Percentiles rank a stretch among this genome's conserved stretches.
Evolutionary conservation across 2,797 vertebrate genomes (phyloP).

Genomic region (Taenioides sp.): DNA sequence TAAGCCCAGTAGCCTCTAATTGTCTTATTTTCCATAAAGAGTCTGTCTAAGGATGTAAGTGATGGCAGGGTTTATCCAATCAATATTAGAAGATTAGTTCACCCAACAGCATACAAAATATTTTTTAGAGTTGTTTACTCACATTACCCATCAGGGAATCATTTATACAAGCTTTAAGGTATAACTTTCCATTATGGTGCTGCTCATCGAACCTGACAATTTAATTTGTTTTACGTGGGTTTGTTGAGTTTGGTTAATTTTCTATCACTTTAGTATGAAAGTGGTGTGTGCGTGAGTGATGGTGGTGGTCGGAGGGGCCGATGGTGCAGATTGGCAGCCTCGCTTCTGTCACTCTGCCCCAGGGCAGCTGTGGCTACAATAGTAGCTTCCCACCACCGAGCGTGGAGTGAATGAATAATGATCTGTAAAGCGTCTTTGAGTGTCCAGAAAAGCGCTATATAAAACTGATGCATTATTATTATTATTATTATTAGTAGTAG

Average conservation of each 20-base stretch:
- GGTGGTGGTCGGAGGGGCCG: no score
- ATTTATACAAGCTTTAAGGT: slow-evolving; percentile 18
- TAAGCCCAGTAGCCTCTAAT: slow-evolving; percentile 26
- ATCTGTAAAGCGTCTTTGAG: no score
- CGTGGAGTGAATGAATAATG: no score
- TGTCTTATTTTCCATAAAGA: slow-evolving; percentile 24
- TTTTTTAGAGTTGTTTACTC: slow-evolving; percentile 47
- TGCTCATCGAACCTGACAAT: slow-evolving; percentile 21
- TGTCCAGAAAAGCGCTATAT: no score
- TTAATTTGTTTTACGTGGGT: slow-evolving; percentile 1
- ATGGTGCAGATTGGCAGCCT: no score
- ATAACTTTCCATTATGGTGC: neutral
- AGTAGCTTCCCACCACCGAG: no score
- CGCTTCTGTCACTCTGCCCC: no score
- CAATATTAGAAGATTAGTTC: slow-evolving; percentile 48
- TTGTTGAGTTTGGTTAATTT: neutral
- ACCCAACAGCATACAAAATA: slow-evolving; percentile 37
- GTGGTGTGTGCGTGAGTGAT: no score
- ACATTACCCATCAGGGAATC: slow-evolving; percentile 37
- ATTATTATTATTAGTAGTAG: no score
- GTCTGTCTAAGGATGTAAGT: slow-evolving; percentile 31
- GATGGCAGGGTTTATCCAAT: slow-evolving; percentile 38
- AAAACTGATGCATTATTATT: no score
- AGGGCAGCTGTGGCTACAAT: no score
- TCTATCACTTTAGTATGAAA: no score